phyloP scores from a whole-genome alignment of 1,140 invertebrate species.

The Cotesia vestalis region DNA sequence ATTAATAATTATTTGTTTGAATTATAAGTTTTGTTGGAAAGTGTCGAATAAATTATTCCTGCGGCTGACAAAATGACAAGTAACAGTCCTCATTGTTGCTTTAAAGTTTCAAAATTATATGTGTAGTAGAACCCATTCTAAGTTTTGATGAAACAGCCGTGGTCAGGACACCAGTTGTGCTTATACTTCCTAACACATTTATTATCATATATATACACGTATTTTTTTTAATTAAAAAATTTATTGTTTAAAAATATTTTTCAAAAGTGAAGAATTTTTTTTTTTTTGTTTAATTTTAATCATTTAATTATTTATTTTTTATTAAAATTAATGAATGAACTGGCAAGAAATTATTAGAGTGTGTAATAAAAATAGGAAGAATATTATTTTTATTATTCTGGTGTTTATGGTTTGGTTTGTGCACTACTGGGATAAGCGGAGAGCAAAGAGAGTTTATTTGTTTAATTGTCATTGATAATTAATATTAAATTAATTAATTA shows the following conservation, averaged over 20 bases:
- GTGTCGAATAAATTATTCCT: background rate
- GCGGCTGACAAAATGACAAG: conserved; percentile 14
- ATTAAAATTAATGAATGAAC: conserved; percentile 46
- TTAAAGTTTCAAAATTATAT: conserved; percentile 28
- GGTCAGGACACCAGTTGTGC: conserved; percentile 19
- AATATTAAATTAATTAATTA: too few species aligned
- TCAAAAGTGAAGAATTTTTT: background rate
- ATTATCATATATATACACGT: conserved; percentile 6
- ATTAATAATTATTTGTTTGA: background rate
- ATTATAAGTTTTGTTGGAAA: background rate
- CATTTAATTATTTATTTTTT: background rate
- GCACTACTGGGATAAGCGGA: conserved; percentile 37
- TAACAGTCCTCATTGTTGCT: conserved; percentile 6
- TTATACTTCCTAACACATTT: conserved; percentile 4
- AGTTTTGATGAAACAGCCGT: conserved; percentile 18
- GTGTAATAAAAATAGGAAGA: conserved; percentile 53
- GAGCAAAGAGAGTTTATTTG: too few species aligned
- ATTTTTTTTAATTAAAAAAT: background rate
- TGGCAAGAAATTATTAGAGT: conserved; percentile 44
- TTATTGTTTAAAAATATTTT: conserved; percentile 7
- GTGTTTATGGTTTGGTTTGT: conserved; percentile 52
- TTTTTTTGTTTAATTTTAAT: background rate
- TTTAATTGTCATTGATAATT: too few species aligned
- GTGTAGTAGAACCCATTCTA: conserved; percentile 20
- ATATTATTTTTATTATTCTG: conserved; percentile 58